A percentile compares a stretch with the other conserved stretches of the same genome.
phyloP scores from a whole-genome alignment of 1,140 invertebrate species.

The Brachionus asplanchnoidis region DNA sequence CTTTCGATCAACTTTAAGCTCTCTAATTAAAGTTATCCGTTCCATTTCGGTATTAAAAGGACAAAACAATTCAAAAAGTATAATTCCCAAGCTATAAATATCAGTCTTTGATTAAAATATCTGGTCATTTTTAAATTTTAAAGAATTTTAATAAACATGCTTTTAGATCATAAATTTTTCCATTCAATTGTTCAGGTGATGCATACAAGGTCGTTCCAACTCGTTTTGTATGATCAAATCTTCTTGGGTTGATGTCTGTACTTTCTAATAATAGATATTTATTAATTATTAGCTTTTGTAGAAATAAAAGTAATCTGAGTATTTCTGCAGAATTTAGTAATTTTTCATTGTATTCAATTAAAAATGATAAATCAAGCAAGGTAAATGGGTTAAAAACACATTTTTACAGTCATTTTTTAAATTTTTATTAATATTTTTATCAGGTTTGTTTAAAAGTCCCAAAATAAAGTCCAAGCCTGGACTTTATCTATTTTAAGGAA shows the following conservation, averaged over 20 bases:
- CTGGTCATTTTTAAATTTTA: too few relatives aligned
- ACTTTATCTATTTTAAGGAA: too few relatives aligned
- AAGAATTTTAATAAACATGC: neutral
- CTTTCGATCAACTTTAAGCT: neutral
- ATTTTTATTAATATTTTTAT: too few relatives aligned
- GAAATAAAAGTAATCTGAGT: too few relatives aligned
- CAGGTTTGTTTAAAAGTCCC: too few relatives aligned
- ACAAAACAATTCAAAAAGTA: constrained; percentile 82
- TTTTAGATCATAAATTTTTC: constrained; percentile 32
- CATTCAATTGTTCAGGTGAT: constrained; percentile 81
- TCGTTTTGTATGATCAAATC: constrained; percentile 22
- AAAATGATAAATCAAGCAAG: too few relatives aligned
- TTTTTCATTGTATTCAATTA: too few relatives aligned
- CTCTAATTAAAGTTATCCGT: constrained; percentile 60
- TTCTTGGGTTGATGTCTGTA: neutral
- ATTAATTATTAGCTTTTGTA: neutral
- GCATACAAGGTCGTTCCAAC: constrained; percentile 85
- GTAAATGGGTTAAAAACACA: too few relatives aligned
- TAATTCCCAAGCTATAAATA: constrained; percentile 88
- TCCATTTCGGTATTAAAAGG: constrained; percentile 87
- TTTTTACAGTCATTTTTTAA: too few relatives aligned
- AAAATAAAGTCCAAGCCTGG: too few relatives aligned
- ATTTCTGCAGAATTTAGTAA: too few relatives aligned
- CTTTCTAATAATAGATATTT: neutral
- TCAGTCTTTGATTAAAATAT: constrained; percentile 58